phyloP scores from a whole-genome alignment of 2,888 invertebrate species.

The Patella depressa region DNA sequence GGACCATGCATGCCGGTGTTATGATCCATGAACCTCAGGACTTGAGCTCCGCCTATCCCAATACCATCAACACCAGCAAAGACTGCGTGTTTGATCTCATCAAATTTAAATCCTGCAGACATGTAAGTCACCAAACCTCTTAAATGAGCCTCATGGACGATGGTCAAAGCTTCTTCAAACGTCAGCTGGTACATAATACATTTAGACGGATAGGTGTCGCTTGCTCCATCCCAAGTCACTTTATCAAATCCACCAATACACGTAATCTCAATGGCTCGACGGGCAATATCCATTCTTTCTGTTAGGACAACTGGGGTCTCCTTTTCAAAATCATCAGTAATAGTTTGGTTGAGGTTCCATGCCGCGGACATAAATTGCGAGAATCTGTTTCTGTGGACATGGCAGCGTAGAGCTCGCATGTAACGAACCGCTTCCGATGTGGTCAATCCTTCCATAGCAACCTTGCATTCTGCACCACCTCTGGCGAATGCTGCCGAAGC shows the following conservation, averaged over 20 bases:
- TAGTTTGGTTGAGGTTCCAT: constrained; percentile 51
- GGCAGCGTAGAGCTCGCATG: constrained; percentile 46
- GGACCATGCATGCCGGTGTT: constrained; percentile 53
- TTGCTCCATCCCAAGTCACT: constrained; percentile 52
- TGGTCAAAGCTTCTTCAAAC: constrained; percentile 45
- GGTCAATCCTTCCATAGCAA: constrained; percentile 50
- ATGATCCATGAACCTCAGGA: constrained; percentile 48
- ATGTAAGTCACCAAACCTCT: constrained; percentile 49
- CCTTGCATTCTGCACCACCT: constrained; percentile 50
- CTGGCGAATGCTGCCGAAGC: constrained; percentile 47
- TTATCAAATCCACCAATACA: constrained; percentile 50
- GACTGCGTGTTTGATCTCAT: constrained; percentile 51
- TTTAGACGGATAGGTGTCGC: constrained; percentile 52
- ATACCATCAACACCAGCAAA: constrained; percentile 51
- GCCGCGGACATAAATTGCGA: constrained; percentile 49
- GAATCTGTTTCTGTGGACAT: constrained; percentile 39
- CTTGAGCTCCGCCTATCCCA: constrained; percentile 51
- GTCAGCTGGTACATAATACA: constrained; percentile 55
- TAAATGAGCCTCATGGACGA: constrained; percentile 49
- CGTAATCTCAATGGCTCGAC: constrained; percentile 45
- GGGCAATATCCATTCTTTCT: constrained; percentile 45
- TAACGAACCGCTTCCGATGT: constrained; percentile 47
- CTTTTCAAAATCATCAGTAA: constrained; percentile 41
- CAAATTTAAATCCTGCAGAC: constrained; percentile 53
- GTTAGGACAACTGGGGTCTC: constrained; percentile 24